Percentiles rank a stretch among this genome's conserved stretches.
Evolutionary conservation across 2,113 vertebrate genomes (phyloP).

Genomic region (Indicator indicator): DNA sequence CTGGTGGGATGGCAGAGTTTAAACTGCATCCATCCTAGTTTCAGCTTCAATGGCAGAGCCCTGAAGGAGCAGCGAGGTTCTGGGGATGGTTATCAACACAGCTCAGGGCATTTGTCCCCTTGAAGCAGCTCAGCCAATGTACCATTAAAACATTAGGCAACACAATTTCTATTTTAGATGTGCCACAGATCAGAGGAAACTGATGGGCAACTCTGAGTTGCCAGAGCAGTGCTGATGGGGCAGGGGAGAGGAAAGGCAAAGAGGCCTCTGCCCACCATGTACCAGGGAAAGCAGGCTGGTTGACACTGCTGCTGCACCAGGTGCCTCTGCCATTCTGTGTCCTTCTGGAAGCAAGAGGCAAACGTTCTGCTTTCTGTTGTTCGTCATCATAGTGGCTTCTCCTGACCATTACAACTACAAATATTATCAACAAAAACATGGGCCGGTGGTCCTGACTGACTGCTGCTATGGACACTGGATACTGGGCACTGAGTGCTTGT

Average conservation of each 20-base stretch:
- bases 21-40: neutral
- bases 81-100: neutral
- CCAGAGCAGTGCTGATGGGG: neutral
- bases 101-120: neutral
- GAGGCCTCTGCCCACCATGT: neutral
- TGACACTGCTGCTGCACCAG: neutral
- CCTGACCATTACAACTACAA: neutral
- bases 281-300: neutral
- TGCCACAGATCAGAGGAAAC: neutral
- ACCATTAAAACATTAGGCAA: neutral
- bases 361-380: neutral
- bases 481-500: neutral
- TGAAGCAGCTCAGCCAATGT: neutral
- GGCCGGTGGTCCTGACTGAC: neutral
- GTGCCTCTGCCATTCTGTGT: rapidly evolving
- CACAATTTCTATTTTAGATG: neutral
- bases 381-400: neutral
- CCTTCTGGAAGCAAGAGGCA: neutral
- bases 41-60: conserved; percentile 26
- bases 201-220: neutral
- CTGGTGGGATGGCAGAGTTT: conserved; percentile 14
- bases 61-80: conserved; percentile 13
- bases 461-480: neutral
- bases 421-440: neutral
- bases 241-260: neutral